A percentile compares a stretch with the other conserved stretches of the same genome.
phyloP scores from a whole-genome alignment of 2,888 invertebrate genomes.

The Leuctra nigra region DNA sequence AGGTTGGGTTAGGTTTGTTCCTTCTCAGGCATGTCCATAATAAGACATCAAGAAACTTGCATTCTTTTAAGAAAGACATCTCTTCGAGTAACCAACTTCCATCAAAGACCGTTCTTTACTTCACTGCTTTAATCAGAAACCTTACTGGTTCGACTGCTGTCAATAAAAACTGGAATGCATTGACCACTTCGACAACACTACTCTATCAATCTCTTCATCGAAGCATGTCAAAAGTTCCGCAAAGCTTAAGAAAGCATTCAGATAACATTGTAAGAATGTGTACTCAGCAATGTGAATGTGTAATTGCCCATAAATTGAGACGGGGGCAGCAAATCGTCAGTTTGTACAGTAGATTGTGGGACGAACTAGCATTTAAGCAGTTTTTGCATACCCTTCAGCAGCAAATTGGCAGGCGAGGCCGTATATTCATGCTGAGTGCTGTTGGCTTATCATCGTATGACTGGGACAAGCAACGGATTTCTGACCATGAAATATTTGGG shows the following conservation, averaged over 20 bases:
- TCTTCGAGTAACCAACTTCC: too few relatives aligned
- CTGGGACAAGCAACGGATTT: constrained; percentile 55
- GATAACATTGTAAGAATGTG: constrained; percentile 46
- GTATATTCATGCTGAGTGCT: constrained; percentile 50
- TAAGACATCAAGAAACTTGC: too few relatives aligned
- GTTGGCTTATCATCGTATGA: constrained; percentile 49
- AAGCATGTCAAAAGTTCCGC: constrained; percentile 19
- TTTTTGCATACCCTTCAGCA: constrained; percentile 44
- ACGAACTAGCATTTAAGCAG: constrained; percentile 50
- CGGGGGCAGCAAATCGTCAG: constrained; percentile 57
- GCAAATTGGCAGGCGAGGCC: constrained; percentile 43
- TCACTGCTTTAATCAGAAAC: too few relatives aligned
- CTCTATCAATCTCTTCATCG: neutral
- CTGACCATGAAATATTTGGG: constrained; percentile 48
- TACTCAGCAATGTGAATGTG: constrained; percentile 39
- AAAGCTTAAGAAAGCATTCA: constrained; percentile 43
- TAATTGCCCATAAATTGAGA: constrained; percentile 52
- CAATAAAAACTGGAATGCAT: too few relatives aligned
- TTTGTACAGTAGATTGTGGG: constrained; percentile 56
- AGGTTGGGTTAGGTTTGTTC: too few relatives aligned
- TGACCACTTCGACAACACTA: too few relatives aligned
- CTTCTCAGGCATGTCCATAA: too few relatives aligned
- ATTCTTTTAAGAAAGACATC: too few relatives aligned
- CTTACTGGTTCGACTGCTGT: too few relatives aligned
- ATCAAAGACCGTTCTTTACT: too few relatives aligned